Evolutionary conservation across 2,888 invertebrate species (phyloP), one percentile per base, ranked within the genome.

Genomic region (Eristalinus aeneus): DNA sequence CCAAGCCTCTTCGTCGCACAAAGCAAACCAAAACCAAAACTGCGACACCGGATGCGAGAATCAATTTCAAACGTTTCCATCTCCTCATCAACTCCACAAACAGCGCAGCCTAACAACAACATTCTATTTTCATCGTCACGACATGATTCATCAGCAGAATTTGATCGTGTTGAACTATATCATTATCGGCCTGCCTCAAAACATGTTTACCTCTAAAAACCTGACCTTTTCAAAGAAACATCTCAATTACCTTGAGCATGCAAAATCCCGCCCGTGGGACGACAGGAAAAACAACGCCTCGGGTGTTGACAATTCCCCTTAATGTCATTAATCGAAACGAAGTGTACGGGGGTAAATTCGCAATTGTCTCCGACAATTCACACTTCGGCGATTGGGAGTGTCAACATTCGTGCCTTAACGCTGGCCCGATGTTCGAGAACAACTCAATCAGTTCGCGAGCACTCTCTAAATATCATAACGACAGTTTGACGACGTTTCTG

Each of bases 171-270:
- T 46, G 46, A 22, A 46, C 12, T n/a, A 22, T 20, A 22, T 10
- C 23, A 72, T 63, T 72, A 46, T 16, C 61, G 6, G 23, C 20
- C 5, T 0, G n/a, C 4, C 9, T 34, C 32, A 63, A 32, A n/a
- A 72, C 46, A 72, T 72, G 32, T 72, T 72, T 61, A 61, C 61
- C 53, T n/a, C 32, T 53, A 20, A 61, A 72, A 53, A 46, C 16
- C 20, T 63, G 46, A 72, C 46, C 61, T 72, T 72, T 61, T 20
- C 61, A 22, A 9, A 36, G 31, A 71, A 72, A 72, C 72, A 72
- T 72, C 53, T 72, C 61, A 72, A 72, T 72, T 63, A 63, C 63
- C 72, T 72, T 53, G 61, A 31, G 20, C 31, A 32, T 53, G 32
- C 32, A 6, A 72, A 61, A 53, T 6, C 32, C 58, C 46, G 20